Conservation (phyloP, 1,140 invertebrate species). For the Listronotus bonariensis region DNA sequence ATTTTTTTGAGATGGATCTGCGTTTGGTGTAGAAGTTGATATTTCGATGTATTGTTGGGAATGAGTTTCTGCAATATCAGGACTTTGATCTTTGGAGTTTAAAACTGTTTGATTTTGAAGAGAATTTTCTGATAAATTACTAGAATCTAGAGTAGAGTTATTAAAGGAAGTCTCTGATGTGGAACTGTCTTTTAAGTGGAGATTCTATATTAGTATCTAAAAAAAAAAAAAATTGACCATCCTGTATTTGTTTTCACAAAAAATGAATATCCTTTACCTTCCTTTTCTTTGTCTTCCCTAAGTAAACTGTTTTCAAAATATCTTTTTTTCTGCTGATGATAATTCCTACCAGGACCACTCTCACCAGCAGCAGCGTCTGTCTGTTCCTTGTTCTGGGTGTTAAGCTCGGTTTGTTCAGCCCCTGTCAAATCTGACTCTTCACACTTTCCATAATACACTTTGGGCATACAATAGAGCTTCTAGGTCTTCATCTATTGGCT, state of each 20-base stretch:
- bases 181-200: too few species aligned
- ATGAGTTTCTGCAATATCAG: not conserved
- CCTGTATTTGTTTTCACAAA: too few species aligned
- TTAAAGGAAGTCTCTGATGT: too few species aligned
- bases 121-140: not conserved
- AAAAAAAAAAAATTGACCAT: too few species aligned
- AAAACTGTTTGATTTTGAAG: not conserved
- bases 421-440: not conserved
- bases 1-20: not conserved
- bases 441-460: conserved; percentile 25
- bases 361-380: not conserved
- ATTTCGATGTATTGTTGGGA: conserved; percentile 1
- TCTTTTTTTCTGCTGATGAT: too few species aligned
- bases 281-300: too few species aligned
- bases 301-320: too few species aligned
- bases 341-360: too few species aligned
- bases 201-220: too few species aligned
- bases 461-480: conserved; percentile 26
- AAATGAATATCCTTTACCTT: too few species aligned
- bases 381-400: not conserved
- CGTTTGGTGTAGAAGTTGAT: not conserved
- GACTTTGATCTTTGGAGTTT: not conserved
- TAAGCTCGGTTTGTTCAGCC: not conserved
- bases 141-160: too few species aligned
- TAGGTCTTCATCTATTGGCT: conserved; percentile 25